Evolutionary conservation across 2,113 vertebrate genomes (phyloP).

Genomic region (Megaceryle torquata): DNA sequence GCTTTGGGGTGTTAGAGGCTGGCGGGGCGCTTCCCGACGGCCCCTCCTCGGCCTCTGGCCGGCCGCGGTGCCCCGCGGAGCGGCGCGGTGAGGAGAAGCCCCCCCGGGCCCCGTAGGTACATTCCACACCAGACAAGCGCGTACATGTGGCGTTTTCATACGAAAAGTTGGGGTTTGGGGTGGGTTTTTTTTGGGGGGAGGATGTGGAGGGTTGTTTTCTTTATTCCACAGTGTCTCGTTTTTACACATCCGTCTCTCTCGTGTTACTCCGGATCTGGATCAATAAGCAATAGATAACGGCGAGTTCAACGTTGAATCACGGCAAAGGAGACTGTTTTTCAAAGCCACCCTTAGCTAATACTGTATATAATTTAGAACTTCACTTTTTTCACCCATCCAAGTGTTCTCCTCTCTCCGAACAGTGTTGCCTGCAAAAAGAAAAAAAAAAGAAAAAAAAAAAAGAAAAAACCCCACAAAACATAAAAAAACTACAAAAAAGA

Average conservation of each 20-base stretch:
- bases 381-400: constrained; percentile 73
- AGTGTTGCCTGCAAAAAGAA: constrained; percentile 81
- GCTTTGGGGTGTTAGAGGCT: not conserved
- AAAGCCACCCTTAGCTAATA: constrained; percentile 65
- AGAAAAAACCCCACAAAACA: too few species aligned
- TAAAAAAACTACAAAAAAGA: too few species aligned
- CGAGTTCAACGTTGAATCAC: constrained; percentile 56
- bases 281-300: constrained; percentile 79
- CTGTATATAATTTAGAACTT: constrained; percentile 80
- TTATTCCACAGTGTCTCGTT: constrained; percentile 74
- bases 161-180: constrained; percentile 45
- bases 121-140: constrained; percentile 77
- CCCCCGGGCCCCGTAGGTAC: constrained; percentile 60
- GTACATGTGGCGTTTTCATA: constrained; percentile 67
- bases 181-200: not conserved
- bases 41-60: too few species aligned
- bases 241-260: constrained; percentile 71
- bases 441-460: too few species aligned
- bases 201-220: not conserved
- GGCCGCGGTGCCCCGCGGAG: not conserved
- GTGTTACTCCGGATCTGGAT: constrained; percentile 66
- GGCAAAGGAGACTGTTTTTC: constrained; percentile 68
- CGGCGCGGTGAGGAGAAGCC: not conserved
- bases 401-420: constrained; percentile 75
- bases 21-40: not conserved